Conservation (phyloP, 2,797 vertebrate genomes). For the Erpetoichthys calabaricus region DNA sequence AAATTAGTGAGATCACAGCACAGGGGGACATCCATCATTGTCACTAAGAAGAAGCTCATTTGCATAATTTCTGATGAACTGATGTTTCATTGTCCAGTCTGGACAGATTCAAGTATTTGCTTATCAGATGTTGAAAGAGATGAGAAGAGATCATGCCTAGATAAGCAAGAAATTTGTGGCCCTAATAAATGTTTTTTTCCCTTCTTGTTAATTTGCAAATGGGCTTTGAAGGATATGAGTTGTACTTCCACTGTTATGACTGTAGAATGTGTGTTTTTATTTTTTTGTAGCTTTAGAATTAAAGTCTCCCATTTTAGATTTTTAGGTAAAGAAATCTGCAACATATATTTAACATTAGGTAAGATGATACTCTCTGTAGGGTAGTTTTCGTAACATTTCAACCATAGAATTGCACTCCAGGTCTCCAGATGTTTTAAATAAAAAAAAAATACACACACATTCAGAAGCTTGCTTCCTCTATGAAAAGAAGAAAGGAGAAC, state of each 20-base stretch:
- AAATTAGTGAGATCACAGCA: too few relatives aligned
- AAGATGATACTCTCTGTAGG: slow-evolving; percentile 3
- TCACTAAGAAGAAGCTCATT: too few relatives aligned
- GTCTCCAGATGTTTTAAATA: slow-evolving; percentile 4
- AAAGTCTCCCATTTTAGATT: neutral
- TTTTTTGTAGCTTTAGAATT: neutral
- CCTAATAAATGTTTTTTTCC: neutral
- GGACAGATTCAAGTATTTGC: too few relatives aligned
- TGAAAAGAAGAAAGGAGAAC: neutral
- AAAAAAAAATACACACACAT: neutral
- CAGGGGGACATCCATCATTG: too few relatives aligned
- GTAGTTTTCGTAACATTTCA: neutral
- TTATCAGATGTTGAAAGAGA: too few relatives aligned
- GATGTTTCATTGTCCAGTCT: too few relatives aligned
- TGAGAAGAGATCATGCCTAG: too few relatives aligned
- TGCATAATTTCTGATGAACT: too few relatives aligned
- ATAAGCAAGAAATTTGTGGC: too few relatives aligned
- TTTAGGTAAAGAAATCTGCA: neutral
- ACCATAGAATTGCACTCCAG: neutral
- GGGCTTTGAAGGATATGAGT: neutral
- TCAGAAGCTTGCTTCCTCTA: too few relatives aligned
- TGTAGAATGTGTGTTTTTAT: neutral
- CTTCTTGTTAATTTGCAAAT: neutral
- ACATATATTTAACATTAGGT: neutral
- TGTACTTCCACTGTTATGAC: neutral